Conservation (phyloP, 1,140 invertebrate species). For the Ceratoteleas bidentatus region DNA sequence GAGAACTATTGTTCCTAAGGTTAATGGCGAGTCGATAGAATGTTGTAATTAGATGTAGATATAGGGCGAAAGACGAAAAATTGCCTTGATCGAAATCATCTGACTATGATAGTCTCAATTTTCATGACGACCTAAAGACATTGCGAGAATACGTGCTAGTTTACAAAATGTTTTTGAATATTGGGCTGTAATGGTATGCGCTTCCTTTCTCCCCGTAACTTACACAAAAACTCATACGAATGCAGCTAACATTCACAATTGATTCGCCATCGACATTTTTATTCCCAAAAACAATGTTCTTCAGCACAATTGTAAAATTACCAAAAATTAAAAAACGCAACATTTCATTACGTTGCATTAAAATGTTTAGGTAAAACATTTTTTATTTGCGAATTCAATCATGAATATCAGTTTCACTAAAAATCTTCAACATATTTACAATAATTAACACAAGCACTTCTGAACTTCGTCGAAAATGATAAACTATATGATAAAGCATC, state of each 20-base stretch:
- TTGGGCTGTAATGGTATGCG: too few relatives aligned
- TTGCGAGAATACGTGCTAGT: conserved; percentile 33
- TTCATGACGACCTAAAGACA: conserved; percentile 35
- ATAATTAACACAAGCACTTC: not conserved
- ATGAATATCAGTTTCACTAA: conserved; percentile 38
- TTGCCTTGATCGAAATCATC: conserved; percentile 34
- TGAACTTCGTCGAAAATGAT: not conserved
- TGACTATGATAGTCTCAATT: too few relatives aligned
- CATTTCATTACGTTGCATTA: conserved; percentile 2
- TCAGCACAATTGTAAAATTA: not conserved
- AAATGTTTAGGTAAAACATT: not conserved
- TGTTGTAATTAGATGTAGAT: conserved; percentile 69
- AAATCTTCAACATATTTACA: conserved; percentile 28
- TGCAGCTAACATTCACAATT: too few relatives aligned
- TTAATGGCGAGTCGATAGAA: conserved; percentile 74
- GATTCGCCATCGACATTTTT: too few relatives aligned
- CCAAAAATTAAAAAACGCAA: too few relatives aligned
- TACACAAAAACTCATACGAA: too few relatives aligned
- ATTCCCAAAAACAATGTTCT: too few relatives aligned
- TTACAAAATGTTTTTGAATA: too few relatives aligned
- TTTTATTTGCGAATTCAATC: conserved; percentile 24
- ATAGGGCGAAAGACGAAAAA: conserved; percentile 37
- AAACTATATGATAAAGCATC: conserved; percentile 5
- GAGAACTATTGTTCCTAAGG: conserved; percentile 72
- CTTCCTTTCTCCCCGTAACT: too few relatives aligned